A percentile compares a stretch with the other conserved stretches of the same genome.
Conservation (phyloP, 2,113 vertebrate genomes). For the Nothocercus julius region DNA sequence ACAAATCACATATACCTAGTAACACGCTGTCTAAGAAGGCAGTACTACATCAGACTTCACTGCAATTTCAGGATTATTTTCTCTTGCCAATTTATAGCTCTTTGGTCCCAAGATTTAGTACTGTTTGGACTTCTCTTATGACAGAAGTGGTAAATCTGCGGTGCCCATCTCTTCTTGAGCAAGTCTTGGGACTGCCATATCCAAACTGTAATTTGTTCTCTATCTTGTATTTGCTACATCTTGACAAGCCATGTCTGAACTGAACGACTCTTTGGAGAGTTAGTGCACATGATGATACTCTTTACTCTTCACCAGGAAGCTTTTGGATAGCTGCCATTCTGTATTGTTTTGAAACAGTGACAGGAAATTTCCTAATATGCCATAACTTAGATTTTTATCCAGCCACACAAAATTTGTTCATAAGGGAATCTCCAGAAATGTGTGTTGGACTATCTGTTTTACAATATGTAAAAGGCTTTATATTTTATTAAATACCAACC, state of each 20-base stretch:
- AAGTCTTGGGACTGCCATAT: not conserved
- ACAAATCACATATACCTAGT: not conserved
- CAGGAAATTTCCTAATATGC: too few relatives aligned
- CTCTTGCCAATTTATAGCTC: not conserved
- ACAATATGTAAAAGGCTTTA: too few relatives aligned
- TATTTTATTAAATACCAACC: too few relatives aligned
- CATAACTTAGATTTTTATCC: too few relatives aligned
- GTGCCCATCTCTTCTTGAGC: not conserved
- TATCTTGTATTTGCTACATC: not conserved
- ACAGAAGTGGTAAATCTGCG: not conserved
- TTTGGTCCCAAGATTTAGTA: not conserved
- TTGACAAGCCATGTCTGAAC: not conserved
- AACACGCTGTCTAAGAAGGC: not conserved
- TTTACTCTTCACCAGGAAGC: too few relatives aligned
- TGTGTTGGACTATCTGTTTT: too few relatives aligned
- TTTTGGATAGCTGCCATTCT: too few relatives aligned
- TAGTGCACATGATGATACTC: too few relatives aligned
- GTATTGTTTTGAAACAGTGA: too few relatives aligned
- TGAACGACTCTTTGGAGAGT: not conserved
- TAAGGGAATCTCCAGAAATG: too few relatives aligned
- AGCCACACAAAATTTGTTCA: too few relatives aligned
- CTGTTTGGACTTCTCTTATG: not conserved
- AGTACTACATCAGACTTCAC: not conserved
- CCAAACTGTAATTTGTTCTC: not conserved
- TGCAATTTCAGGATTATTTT: not conserved